Evolutionary conservation across 2,888 invertebrate genomes (phyloP).

Genomic region (Thalpophila matura): DNA sequence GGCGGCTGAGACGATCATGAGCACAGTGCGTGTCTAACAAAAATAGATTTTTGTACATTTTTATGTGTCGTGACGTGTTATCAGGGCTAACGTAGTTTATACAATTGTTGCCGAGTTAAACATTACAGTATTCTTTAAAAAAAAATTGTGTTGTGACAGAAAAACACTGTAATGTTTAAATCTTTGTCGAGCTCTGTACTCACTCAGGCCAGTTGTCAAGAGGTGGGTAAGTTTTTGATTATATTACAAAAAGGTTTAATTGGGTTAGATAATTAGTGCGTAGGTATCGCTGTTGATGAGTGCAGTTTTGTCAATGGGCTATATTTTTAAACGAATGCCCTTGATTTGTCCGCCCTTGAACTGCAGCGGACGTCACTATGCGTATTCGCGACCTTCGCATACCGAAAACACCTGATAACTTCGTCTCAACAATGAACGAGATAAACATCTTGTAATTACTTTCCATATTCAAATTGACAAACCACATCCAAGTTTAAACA

Average conservation of each 20-base stretch:
- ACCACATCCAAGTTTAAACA: conserved; percentile 32
- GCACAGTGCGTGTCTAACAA: conserved; percentile 83
- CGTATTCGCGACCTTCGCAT: conserved; percentile 66
- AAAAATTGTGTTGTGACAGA: conserved; percentile 75
- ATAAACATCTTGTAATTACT: conserved; percentile 12
- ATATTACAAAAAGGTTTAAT: conserved; percentile 43
- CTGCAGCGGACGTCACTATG: conserved; percentile 72
- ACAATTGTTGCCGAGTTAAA: conserved; percentile 72
- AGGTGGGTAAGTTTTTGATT: conserved; percentile 93
- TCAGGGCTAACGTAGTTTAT: conserved; percentile 81
- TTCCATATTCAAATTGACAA: conserved; percentile 19
- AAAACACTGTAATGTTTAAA: conserved; percentile 92
- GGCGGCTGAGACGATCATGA: conserved; percentile 83
- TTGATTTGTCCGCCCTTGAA: conserved; percentile 87
- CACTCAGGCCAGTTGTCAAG: conserved; percentile 93
- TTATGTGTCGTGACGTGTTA: conserved; percentile 86
- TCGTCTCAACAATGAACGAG: conserved; percentile 36
- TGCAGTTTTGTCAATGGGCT: conserved; percentile 38
- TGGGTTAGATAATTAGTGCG: conserved; percentile 32
- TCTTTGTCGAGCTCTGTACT: conserved; percentile 91
- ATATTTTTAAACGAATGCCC: conserved; percentile 71
- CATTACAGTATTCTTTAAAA: conserved; percentile 75
- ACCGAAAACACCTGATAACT: conserved; percentile 51
- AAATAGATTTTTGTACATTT: conserved; percentile 88
- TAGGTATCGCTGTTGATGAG: conserved; percentile 40